A percentile compares a stretch with the other conserved stretches of the same genome.
These are phyloP conservation scores for Hylaea fasciaria DNA, from an alignment of 2,888 invertebrate genomes.

Conservation along the genomic window DNA sequence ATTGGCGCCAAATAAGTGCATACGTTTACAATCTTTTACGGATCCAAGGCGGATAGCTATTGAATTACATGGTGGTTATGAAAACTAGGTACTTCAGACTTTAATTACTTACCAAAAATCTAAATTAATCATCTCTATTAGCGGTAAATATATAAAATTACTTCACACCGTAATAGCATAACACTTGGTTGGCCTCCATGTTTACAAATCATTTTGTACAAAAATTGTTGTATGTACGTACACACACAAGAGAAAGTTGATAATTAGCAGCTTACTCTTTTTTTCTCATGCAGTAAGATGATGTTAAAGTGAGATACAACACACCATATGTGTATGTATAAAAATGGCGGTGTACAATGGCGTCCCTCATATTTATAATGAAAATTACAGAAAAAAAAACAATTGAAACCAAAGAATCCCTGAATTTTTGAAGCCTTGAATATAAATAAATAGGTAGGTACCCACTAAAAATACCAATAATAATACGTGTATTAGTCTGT, in stretches of 20 bases:
- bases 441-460: no score
- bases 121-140: conserved; percentile 40
- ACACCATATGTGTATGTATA: conserved; percentile 53
- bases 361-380: conserved; percentile 52
- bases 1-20: conserved; percentile 84
- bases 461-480: no score
- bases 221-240: conserved; percentile 59
- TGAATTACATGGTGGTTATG: conserved; percentile 25
- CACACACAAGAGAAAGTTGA: conserved; percentile 73
- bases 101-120: conserved; percentile 58
- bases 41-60: conserved; percentile 38
- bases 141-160: conserved; percentile 47
- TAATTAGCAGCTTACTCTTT: conserved; percentile 66
- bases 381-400: not conserved
- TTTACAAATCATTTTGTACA: conserved; percentile 81
- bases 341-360: conserved; percentile 76
- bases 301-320: conserved; percentile 64
- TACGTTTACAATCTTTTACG: conserved; percentile 73
- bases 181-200: conserved; percentile 81
- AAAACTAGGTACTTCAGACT: conserved; percentile 22
- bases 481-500: no score
- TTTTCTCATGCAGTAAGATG: conserved; percentile 47
- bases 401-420: no score
- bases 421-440: no score
- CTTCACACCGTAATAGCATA: conserved; percentile 59